Conservation (phyloP, 2,797 vertebrate species). For the Rachycentron canadum region DNA sequence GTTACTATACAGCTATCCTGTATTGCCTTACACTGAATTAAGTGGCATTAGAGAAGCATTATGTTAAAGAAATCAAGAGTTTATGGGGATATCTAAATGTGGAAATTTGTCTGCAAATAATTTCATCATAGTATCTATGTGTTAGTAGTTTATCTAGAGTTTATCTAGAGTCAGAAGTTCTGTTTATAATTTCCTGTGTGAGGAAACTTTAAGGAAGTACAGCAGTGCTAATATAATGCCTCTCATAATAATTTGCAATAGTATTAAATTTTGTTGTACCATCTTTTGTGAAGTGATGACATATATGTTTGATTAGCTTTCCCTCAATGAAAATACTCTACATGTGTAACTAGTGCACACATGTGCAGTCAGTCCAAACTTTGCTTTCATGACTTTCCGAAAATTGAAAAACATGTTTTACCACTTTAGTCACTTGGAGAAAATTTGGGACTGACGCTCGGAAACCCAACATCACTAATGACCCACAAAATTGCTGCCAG, state of each 20-base stretch:
- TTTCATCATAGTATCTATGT: neutral
- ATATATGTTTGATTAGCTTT: neutral
- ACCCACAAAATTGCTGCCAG: neutral
- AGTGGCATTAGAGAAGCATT: conserved; percentile 13
- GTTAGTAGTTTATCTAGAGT: neutral
- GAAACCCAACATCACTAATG: neutral
- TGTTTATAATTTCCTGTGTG: conserved; percentile 20
- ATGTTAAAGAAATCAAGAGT: conserved; percentile 8
- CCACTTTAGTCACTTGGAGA: neutral
- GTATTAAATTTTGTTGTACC: neutral
- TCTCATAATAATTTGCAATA: neutral
- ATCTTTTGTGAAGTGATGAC: neutral
- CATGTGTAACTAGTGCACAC: neutral
- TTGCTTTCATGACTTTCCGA: neutral
- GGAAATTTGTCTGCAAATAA: neutral
- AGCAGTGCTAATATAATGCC: conserved; percentile 20
- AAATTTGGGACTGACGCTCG: neutral
- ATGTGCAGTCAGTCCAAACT: too few relatives aligned
- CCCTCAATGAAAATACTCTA: neutral
- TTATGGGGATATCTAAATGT: conserved; percentile 1
- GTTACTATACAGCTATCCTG: neutral
- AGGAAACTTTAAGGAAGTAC: conserved; percentile 26
- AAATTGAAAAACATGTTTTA: neutral
- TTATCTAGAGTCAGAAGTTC: neutral
- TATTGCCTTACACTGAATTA: conserved; percentile 2